Percentiles rank a stretch among this genome's conserved stretches.
Conservation (phyloP, 2,113 vertebrate species). For the Cephalopholis sonnerati region DNA sequence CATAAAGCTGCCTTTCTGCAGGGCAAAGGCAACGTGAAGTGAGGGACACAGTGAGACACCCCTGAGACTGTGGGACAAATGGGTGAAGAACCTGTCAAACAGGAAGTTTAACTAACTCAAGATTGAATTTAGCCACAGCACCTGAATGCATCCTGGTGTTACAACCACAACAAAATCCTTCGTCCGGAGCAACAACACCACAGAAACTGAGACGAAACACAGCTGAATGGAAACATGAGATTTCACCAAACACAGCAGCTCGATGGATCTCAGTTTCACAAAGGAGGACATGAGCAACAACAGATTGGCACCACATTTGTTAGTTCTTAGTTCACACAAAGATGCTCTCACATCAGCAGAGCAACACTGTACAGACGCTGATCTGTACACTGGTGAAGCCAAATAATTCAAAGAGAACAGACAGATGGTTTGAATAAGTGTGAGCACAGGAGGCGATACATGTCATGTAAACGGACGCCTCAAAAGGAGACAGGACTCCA, state of each 20-base stretch:
- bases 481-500: not conserved
- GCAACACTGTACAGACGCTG: not conserved
- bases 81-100: not conserved
- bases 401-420: not conserved
- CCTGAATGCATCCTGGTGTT: slow-evolving; percentile 1
- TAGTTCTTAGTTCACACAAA: slow-evolving; percentile 7
- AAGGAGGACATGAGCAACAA: not conserved
- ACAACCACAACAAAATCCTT: not conserved
- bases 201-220: not conserved
- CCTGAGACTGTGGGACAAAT: not conserved
- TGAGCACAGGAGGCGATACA: not conserved
- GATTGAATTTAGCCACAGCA: not conserved
- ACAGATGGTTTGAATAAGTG: not conserved
- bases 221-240: not conserved
- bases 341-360: not conserved
- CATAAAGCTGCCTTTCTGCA: not conserved
- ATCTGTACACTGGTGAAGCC: not conserved
- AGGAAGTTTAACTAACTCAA: not conserved
- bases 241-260: not conserved
- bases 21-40: not conserved
- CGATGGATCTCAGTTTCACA: not conserved
- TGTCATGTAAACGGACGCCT: not conserved
- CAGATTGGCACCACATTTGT: not conserved
- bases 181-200: not conserved
- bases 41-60: not conserved